These are phyloP conservation scores for Sinocyclocheilus anophthalmus DNA, from an alignment of 2,113 vertebrate genomes.

Conservation along the genomic window DNA sequence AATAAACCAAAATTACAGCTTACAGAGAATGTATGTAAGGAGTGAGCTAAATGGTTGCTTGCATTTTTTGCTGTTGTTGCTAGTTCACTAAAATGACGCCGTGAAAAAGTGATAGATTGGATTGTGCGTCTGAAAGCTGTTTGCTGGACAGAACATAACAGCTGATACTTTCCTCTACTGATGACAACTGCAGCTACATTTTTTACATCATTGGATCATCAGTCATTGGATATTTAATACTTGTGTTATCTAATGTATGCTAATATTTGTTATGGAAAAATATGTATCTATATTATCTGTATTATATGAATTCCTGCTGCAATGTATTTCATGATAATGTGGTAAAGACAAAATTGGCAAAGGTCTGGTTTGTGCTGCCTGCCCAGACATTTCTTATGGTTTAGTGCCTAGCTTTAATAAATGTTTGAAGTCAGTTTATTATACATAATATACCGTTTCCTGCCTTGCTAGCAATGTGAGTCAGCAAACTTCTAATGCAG, in stretches of 20 bases:
- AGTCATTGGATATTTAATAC: not conserved
- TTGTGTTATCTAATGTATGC: not conserved
- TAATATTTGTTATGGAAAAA: not conserved
- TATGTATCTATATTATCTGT: not conserved
- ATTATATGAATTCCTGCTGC: not conserved
- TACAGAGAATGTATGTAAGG: not conserved
- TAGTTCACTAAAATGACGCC: not conserved
- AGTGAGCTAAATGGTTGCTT: too few species aligned
- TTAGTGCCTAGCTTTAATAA: slow-evolving; percentile 8
- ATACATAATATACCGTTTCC: slow-evolving; percentile 18
- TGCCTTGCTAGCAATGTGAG: not conserved
- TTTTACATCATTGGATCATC: not conserved
- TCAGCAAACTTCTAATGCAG: slow-evolving; percentile 23
- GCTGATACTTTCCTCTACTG: not conserved
- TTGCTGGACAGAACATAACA: not conserved
- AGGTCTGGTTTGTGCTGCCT: not conserved
- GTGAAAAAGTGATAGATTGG: not conserved
- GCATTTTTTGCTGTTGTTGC: not conserved
- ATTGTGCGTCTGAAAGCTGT: not conserved
- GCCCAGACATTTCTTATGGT: not conserved
- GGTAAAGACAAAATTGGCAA: not conserved
- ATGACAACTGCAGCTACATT: not conserved
- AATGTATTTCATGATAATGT: not conserved
- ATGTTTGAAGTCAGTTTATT: slow-evolving; percentile 21
- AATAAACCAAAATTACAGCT: not conserved